A percentile compares a stretch with the other conserved stretches of the same genome.
These are phyloP conservation scores for Notamacropus eugenii DNA, from an alignment of 2,797 vertebrate species.

Conservation along the genomic window DNA sequence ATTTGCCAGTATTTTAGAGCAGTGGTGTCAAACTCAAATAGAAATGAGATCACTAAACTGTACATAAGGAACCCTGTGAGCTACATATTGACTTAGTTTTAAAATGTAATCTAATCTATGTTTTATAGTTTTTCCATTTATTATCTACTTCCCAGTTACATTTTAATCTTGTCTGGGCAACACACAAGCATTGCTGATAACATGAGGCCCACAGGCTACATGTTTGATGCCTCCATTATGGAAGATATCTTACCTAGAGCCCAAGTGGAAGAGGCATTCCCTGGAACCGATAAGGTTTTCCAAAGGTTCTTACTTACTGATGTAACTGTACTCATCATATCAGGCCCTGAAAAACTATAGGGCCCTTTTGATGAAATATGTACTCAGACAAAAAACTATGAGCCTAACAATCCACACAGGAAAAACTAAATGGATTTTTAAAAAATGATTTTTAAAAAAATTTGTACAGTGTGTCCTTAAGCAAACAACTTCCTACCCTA, in stretches of 20 bases:
- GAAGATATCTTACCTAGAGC: not conserved
- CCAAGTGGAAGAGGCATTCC: not conserved
- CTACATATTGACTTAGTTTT: not conserved
- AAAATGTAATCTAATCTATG: not conserved
- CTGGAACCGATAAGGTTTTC: not conserved
- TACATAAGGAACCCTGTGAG: not conserved
- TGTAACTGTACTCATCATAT: not conserved
- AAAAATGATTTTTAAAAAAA: not conserved
- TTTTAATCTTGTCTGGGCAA: not conserved
- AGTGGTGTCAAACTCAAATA: not conserved
- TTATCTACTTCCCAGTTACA: not conserved
- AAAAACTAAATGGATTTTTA: not conserved
- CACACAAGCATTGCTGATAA: not conserved
- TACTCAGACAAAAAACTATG: not conserved
- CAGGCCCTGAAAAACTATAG: not conserved
- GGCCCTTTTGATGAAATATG: not conserved
- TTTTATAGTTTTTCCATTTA: not conserved
- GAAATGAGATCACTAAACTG: not conserved
- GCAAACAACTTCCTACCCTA: too few relatives aligned
- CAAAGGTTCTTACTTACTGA: not conserved
- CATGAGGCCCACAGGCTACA: not conserved
- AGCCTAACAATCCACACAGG: not conserved
- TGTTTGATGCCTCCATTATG: not conserved
- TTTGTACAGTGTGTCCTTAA: too few relatives aligned
- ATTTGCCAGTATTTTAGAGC: not conserved